Conservation (phyloP, 2,797 vertebrate species). For the Syncerus caffer region DNA sequence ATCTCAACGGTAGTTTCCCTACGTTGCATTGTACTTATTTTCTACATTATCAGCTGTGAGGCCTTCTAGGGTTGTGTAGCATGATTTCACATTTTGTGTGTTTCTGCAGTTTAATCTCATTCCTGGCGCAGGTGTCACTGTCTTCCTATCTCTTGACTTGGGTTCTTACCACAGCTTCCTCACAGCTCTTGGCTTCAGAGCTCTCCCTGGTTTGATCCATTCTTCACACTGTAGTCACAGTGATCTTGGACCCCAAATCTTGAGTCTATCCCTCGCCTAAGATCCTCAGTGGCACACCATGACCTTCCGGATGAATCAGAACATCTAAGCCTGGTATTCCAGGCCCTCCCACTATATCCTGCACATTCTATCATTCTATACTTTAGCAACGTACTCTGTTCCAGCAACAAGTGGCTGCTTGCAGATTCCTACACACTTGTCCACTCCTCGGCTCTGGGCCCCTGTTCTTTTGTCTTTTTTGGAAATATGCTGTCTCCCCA, state of each 20-base stretch:
- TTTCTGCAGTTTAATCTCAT: neutral
- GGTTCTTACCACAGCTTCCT: neutral
- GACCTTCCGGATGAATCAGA: neutral
- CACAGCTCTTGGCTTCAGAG: neutral
- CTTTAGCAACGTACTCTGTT: neutral
- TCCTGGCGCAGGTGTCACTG: neutral
- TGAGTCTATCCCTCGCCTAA: neutral
- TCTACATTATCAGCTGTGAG: neutral
- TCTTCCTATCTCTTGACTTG: neutral
- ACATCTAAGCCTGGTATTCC: neutral
- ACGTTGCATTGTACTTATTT: neutral
- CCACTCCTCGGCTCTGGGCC: neutral
- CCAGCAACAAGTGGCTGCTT: neutral
- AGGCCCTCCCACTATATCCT: neutral
- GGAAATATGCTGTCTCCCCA: neutral
- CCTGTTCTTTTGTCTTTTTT: neutral
- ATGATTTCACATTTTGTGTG: neutral
- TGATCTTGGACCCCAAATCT: neutral
- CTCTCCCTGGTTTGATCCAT: neutral
- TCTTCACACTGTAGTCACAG: neutral
- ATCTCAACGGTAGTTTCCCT: neutral
- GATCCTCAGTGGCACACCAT: neutral
- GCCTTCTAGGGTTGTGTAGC: neutral
- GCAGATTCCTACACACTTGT: neutral
- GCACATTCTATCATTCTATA: neutral